Evolutionary conservation across 2,113 vertebrate species (phyloP).

Genomic region (Varanus salvator): DNA sequence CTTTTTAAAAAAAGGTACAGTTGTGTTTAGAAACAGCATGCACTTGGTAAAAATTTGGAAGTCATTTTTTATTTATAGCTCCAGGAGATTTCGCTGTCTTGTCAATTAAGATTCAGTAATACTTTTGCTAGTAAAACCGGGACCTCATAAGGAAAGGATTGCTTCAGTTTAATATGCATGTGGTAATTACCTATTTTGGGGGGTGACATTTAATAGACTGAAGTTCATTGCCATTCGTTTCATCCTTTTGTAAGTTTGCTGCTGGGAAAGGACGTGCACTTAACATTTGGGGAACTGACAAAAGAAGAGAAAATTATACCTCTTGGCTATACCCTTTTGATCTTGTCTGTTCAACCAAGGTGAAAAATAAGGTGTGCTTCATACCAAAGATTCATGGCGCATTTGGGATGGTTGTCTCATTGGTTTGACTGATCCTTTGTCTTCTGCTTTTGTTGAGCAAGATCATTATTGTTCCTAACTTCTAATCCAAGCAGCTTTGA

Average conservation of each 20-base stretch:
- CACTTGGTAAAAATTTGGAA: conserved; percentile 7
- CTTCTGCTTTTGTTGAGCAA: conserved; percentile 10
- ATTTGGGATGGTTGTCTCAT: conserved; percentile 24
- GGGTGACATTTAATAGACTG: conserved; percentile 75
- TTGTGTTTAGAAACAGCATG: background rate
- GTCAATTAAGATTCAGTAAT: conserved; percentile 57
- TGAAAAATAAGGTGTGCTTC: conserved; percentile 43
- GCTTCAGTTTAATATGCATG: conserved; percentile 53
- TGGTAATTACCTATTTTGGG: conserved; percentile 74
- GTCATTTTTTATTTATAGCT: conserved; percentile 10
- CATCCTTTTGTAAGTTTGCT: conserved; percentile 56
- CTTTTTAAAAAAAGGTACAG: background rate
- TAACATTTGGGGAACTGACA: conserved; percentile 69
- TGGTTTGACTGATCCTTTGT: conserved; percentile 15
- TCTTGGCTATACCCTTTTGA: conserved; percentile 59
- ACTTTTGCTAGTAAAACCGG: conserved; percentile 38
- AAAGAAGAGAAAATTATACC: conserved; percentile 70
- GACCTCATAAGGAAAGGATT: conserved; percentile 41
- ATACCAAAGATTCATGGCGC: conserved; percentile 16
- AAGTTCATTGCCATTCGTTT: conserved; percentile 66
- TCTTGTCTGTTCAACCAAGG: conserved; percentile 62
- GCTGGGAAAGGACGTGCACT: conserved; percentile 49
- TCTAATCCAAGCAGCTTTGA: background rate
- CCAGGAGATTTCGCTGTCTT: background rate
- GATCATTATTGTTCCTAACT: conserved; percentile 6